These are phyloP conservation scores for Crossocerus cetratus DNA, from an alignment of 2,888 invertebrate species.

Conservation along the genomic window DNA sequence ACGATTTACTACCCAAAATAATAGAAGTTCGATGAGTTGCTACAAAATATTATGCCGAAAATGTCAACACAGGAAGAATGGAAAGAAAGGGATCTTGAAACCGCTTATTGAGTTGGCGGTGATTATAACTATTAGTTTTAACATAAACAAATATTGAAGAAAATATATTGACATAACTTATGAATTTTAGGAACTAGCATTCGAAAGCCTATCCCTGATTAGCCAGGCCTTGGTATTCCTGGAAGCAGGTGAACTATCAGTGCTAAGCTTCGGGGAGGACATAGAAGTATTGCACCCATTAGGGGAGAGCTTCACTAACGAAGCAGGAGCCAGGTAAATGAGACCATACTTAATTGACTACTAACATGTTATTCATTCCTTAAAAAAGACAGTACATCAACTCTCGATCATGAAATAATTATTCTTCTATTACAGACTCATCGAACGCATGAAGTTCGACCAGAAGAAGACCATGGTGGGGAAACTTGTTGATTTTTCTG, in stretches of 20 bases:
- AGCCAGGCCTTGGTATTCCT: conserved; percentile 91
- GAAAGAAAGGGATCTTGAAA: no score
- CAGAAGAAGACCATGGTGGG: conserved; percentile 94
- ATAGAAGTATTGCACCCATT: conserved; percentile 93
- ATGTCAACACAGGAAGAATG: no score
- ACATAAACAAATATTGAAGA: no score
- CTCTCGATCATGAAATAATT: not conserved
- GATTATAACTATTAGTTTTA: not conserved
- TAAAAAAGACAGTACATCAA: no score
- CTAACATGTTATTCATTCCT: no score
- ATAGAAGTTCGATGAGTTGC: no score
- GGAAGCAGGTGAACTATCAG: conserved; percentile 95
- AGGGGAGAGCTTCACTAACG: conserved; percentile 90
- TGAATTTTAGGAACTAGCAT: conserved; percentile 84
- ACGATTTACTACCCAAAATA: no score
- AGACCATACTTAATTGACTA: not conserved
- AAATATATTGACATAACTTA: no score
- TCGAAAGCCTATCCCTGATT: conserved; percentile 95
- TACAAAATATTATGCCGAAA: no score
- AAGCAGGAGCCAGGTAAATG: conserved; percentile 85
- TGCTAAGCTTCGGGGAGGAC: conserved; percentile 93
- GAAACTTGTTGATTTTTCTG: conserved; percentile 88
- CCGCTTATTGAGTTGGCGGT: no score
- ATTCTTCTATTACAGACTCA: conserved; percentile 77
- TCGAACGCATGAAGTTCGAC: conserved; percentile 90